Evolutionary conservation across 2,888 invertebrate genomes (phyloP).

Genomic region (Teleiodes luculella): DNA sequence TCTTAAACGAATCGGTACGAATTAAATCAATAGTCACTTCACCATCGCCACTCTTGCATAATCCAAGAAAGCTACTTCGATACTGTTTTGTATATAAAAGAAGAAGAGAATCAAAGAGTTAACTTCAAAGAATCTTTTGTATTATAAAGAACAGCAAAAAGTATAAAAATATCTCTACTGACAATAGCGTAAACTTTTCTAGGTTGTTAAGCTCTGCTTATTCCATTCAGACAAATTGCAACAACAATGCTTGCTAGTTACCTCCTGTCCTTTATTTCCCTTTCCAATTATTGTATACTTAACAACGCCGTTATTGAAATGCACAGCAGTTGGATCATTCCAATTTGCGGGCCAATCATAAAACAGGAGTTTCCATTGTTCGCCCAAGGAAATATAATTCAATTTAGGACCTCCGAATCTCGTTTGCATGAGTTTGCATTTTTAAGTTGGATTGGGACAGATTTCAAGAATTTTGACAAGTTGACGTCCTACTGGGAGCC

Average conservation of each 20-base stretch:
- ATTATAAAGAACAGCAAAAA: too few relatives aligned
- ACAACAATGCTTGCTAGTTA: slow-evolving; percentile 10
- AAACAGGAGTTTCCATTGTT: slow-evolving; percentile 57
- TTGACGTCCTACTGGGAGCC: slow-evolving; percentile 44
- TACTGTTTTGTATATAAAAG: too few relatives aligned
- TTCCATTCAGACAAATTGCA: too few relatives aligned
- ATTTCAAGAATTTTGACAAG: slow-evolving; percentile 60
- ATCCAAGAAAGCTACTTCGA: too few relatives aligned
- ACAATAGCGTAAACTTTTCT: too few relatives aligned
- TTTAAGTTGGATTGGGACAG: slow-evolving; percentile 63
- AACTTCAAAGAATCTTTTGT: too few relatives aligned
- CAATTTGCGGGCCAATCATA: slow-evolving; percentile 62
- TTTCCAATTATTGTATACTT: slow-evolving; percentile 34
- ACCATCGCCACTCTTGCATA: too few relatives aligned
- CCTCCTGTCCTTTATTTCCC: slow-evolving; percentile 8
- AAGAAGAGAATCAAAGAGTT: too few relatives aligned
- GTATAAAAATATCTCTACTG: too few relatives aligned
- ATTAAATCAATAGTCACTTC: too few relatives aligned
- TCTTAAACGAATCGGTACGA: too few relatives aligned
- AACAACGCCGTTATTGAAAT: slow-evolving; percentile 55
- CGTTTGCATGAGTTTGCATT: slow-evolving; percentile 78
- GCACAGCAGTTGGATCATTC: slow-evolving; percentile 56
- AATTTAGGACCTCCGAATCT: slow-evolving; percentile 65
- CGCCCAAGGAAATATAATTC: slow-evolving; percentile 66
- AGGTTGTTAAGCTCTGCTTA: too few relatives aligned